Percentiles rank a stretch among this genome's conserved stretches.
Evolutionary conservation across 2,797 vertebrate species (phyloP).

Genomic region (Limosa lapponica): DNA sequence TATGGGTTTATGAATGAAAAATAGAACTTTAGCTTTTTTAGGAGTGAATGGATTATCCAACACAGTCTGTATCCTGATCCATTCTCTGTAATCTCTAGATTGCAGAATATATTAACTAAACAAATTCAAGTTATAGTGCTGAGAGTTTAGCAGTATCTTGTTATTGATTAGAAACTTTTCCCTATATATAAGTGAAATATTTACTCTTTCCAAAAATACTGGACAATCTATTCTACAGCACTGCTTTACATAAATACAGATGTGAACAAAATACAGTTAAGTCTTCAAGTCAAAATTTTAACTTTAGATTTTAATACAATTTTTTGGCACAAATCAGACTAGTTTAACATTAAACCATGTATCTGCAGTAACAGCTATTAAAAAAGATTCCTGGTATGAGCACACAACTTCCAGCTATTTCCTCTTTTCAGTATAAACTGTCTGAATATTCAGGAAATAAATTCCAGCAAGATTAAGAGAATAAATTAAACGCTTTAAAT

Average conservation of each 20-base stretch:
- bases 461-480: not conserved
- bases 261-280: constrained; percentile 6
- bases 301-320: not conserved
- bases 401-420: not conserved
- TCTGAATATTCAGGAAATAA: not conserved
- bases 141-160: constrained; percentile 23
- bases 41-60: constrained; percentile 27
- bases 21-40: constrained; percentile 38
- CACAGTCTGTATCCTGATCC: not conserved
- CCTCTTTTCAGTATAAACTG: not conserved
- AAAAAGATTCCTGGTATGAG: not conserved
- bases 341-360: not conserved
- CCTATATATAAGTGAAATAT: not conserved
- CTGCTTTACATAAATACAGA: not conserved
- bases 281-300: constrained; percentile 11
- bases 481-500: not conserved
- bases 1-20: constrained; percentile 42
- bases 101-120: not conserved
- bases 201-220: not conserved
- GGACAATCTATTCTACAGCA: not conserved
- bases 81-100: not conserved
- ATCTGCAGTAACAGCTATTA: not conserved
- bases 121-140: not conserved
- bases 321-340: not conserved
- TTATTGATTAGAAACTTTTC: not conserved